Base-by-base conservation (phyloP, 64 coral and sea anemone genomes). In the Astreopora myriophthalma region DNA sequence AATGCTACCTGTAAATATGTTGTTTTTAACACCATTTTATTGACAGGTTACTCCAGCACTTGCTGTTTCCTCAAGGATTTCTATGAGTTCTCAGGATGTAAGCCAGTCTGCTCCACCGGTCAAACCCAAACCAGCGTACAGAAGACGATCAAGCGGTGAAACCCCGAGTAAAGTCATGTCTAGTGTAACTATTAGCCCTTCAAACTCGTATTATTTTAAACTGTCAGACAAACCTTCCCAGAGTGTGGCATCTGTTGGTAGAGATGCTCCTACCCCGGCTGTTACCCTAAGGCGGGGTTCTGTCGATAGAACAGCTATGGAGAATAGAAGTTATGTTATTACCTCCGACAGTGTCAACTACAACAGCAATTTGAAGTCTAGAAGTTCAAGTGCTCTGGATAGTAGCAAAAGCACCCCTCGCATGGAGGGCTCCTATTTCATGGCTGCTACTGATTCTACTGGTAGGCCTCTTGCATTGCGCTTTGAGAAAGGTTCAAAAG, bases 341-440 rank as follows among this genome's bases (percentile, higher is more conserved):
- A 85, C 94, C 29, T 76, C 86, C 0, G 79, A 93, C 46, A 96
- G 70, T 68, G 61, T 69, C 38, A 79, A 93, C 17, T 82, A 89
- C 32, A 85, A 75, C 37, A 85, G 82, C 30, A 93, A 94, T 87
- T 87, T 78, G 17, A 79, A 86, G 34, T 76, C 79, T 1, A 73
- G 89, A 51, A 73, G 57, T 88, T 48, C 55, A 17, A 80, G 74
- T 35, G 29, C 77, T 38, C 19, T 81, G 12, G 61, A 84, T 61
- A 82, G 79, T 36, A 34, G 24, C 34, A 8, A 22, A 8, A 80
- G 22, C 0, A 0, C 39, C 10, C 75, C 39, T 2, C 58, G 23
- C 16, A 91, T 84, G 37, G 95, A 88, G 68, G 91, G 95, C 23
- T 89, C 95, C 19, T 96, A 90, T 86, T 96, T 96, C 42, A 94